Percentiles rank a stretch among this genome's conserved stretches.
Conservation (phyloP, 1,140 invertebrate genomes). For the Campoletis sonorensis region DNA sequence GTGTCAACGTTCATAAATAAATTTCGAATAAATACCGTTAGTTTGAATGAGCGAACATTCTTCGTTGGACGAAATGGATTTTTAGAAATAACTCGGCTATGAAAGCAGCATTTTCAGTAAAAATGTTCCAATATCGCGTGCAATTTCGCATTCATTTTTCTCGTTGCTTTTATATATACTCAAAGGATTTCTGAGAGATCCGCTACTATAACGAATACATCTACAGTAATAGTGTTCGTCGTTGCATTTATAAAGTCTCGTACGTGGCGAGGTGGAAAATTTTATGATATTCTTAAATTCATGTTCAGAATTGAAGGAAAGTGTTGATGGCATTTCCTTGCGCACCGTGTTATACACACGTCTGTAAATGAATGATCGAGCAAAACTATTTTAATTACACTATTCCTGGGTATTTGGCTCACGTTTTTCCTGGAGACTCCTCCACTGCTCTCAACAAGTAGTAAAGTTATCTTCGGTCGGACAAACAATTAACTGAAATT, state of each 20-base stretch:
- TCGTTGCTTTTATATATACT: neutral
- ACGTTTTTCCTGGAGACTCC: neutral
- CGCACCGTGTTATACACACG: constrained; percentile 4
- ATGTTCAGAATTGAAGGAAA: constrained; percentile 21
- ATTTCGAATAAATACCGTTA: too few relatives aligned
- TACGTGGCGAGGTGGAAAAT: constrained; percentile 11
- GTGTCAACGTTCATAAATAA: too few relatives aligned
- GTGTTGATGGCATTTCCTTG: neutral
- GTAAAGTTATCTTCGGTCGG: neutral
- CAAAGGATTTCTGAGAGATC: neutral
- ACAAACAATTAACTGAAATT: too few relatives aligned
- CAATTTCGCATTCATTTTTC: neutral
- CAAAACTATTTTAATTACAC: constrained; percentile 39
- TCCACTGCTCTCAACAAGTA: neutral
- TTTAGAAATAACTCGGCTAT: neutral
- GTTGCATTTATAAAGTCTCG: constrained; percentile 64
- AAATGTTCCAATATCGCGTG: neutral
- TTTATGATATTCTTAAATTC: constrained; percentile 63
- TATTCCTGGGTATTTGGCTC: neutral
- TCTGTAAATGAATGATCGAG: neutral
- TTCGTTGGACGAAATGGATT: neutral
- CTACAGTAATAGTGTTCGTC: constrained; percentile 58
- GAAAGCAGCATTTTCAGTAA: constrained; percentile 7
- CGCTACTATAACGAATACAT: constrained; percentile 55
- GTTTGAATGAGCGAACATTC: too few relatives aligned